These are phyloP conservation scores for Neodiprion lecontei DNA, from an alignment of 1,140 invertebrate species.

Conservation along the genomic window DNA sequence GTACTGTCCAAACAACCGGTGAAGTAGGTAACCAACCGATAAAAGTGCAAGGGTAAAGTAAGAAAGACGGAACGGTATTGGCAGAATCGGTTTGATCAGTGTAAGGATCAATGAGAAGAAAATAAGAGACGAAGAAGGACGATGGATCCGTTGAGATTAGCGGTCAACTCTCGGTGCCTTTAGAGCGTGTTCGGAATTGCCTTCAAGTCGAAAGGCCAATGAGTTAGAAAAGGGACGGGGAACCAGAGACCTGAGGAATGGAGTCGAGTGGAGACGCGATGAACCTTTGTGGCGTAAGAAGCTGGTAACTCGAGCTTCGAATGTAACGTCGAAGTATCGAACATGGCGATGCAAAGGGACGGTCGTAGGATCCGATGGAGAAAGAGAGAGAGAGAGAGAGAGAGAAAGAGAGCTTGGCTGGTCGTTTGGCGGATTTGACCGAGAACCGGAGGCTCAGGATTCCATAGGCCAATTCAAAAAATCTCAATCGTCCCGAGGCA, in stretches of 20 bases:
- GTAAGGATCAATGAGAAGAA: no score
- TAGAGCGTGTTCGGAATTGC: no score
- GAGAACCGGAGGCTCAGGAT: conserved; percentile 28
- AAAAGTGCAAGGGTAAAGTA: no score
- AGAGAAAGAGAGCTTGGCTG: conserved; percentile 10
- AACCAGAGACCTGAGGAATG: background rate
- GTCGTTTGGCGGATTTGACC: conserved; percentile 5
- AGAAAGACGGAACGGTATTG: no score
- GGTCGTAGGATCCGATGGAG: conserved; percentile 11
- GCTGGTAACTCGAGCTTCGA: conserved; percentile 2
- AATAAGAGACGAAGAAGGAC: no score
- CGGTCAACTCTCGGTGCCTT: no score
- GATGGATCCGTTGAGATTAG: no score
- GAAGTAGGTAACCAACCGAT: no score
- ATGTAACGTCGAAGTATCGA: conserved; percentile 5
- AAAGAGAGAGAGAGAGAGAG: conserved; percentile 20
- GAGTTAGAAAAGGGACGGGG: no score
- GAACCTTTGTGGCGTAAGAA: background rate
- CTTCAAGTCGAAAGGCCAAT: no score
- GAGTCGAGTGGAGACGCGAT: background rate
- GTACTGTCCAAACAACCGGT: no score
- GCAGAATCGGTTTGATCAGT: no score
- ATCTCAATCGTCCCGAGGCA: background rate
- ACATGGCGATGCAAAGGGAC: conserved; percentile 10
- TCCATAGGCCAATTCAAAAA: conserved; percentile 29